Conservation (phyloP, 2,113 vertebrate genomes). For the Trematomus loennbergii region DNA sequence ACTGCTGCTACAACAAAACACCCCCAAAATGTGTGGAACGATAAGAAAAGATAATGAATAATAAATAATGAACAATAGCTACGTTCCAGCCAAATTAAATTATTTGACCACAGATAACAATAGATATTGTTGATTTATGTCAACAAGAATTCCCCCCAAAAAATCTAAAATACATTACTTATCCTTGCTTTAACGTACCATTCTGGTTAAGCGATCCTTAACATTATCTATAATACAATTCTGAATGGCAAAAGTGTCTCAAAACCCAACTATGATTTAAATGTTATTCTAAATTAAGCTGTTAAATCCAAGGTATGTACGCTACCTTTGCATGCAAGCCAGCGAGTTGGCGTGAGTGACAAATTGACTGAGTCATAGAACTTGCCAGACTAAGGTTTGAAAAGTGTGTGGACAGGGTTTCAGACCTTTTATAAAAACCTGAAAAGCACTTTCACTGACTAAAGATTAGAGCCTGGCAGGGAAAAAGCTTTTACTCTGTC, state of each 20-base stretch:
- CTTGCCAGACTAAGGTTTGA: too few relatives aligned
- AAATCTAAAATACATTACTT: too few relatives aligned
- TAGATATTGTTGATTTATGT: too few relatives aligned
- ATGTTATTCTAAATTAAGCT: background rate
- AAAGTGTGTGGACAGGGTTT: background rate
- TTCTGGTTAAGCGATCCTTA: background rate
- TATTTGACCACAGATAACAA: too few relatives aligned
- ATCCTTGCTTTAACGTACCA: background rate
- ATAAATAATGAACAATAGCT: too few relatives aligned
- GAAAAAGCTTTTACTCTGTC: too few relatives aligned
- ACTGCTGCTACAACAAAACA: background rate
- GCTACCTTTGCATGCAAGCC: too few relatives aligned
- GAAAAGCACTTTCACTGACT: background rate
- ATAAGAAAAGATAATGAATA: background rate
- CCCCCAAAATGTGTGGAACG: background rate
- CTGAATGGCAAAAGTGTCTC: background rate
- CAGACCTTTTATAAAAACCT: background rate
- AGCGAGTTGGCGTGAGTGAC: too few relatives aligned
- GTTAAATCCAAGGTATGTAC: too few relatives aligned
- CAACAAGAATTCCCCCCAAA: too few relatives aligned
- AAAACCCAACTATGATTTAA: background rate
- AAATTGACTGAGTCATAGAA: too few relatives aligned
- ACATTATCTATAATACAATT: background rate
- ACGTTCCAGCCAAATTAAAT: too few relatives aligned
- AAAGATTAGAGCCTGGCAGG: background rate